These are phyloP conservation scores for Oenanthe oenanthe DNA, from an alignment of 2,113 vertebrate genomes.

Conservation along the genomic window DNA sequence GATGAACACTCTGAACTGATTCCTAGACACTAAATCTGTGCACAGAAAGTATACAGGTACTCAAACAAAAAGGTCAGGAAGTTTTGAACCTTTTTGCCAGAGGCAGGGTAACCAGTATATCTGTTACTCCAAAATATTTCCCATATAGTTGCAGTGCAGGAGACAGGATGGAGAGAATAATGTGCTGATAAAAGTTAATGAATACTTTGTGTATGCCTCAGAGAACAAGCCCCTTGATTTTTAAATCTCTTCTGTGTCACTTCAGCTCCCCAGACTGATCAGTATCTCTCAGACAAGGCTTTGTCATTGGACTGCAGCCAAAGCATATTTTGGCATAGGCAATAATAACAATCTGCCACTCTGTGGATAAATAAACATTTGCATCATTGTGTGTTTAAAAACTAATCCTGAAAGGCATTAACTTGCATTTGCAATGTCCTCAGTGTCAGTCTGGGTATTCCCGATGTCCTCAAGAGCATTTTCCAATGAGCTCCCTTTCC, in stretches of 20 bases:
- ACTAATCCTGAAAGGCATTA: constrained; percentile 55
- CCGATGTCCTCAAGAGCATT: neutral
- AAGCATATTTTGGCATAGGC: constrained; percentile 26
- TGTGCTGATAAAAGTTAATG: neutral
- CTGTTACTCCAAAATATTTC: neutral
- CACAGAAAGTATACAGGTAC: neutral
- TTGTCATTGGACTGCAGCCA: constrained; percentile 3
- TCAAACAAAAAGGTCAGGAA: neutral
- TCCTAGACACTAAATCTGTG: neutral
- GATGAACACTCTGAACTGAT: neutral
- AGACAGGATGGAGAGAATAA: neutral
- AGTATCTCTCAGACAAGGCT: constrained; percentile 54
- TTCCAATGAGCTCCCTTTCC: neutral
- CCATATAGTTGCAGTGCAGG: neutral
- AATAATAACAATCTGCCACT: constrained; percentile 43
- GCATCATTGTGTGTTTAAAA: constrained; percentile 50
- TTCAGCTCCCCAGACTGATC: constrained; percentile 52
- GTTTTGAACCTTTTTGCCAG: neutral
- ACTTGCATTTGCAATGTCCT: constrained; percentile 32
- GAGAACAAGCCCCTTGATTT: neutral
- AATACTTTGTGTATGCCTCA: constrained; percentile 4
- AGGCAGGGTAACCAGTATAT: neutral
- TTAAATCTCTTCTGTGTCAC: constrained; percentile 45
- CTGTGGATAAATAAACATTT: constrained; percentile 34
- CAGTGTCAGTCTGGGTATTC: neutral